Base-by-base conservation (phyloP, 2,888 invertebrate species). In the Stenotaenia linearis region DNA sequence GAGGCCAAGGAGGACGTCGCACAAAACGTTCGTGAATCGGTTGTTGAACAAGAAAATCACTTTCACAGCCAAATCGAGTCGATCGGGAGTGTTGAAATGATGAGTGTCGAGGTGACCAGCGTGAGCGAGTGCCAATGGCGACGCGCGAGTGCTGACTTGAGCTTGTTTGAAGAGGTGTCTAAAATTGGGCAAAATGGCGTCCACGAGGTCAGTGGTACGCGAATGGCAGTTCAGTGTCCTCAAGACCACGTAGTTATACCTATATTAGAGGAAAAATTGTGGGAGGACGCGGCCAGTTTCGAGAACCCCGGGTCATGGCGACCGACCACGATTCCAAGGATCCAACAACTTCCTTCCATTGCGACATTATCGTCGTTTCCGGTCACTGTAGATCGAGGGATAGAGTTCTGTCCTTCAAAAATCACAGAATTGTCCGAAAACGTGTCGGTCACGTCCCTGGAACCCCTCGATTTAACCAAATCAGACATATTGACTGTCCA, bases 221-320 rank as follows among this genome's bases (percentile, higher is more conserved):
- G 45, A 1, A n/a, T 35, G 30, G 76, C 23, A 7, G 30, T 76
- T 1, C 28, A 35, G 23, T 76, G 76, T n/a, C 30, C 32, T 32
- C 21, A 56, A 28, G 69, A 40, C n/a, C 78, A 78, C 23, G 78
- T 78, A 7, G 78, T 69, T 10, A 69, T 78, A 2, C 78, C 78
- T 18, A 28, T 78, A n/a, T 32, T 78, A n/a, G 23, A 56, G n/a
- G 56, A 25, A 18, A 18, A 28, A 15, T n/a, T 76, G 18, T 32
- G 28, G 76, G 35, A 76, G 1, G 76, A 76, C 1, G 45, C 45
- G 45, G 45, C n/a, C 45, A 45, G 45, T 45, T 45, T 45, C 5
- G 45, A 45, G 18, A n/a, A n/a, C 32, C 32, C 32, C 5, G n/a
- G 5, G 40, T 40, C 45, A 18, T 45, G 45, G 45, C 45, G 45